A percentile compares a stretch with the other conserved stretches of the same genome.
These are phyloP conservation scores for Phrynosoma blainvillii DNA, from an alignment of 2,113 vertebrate species.

Conservation along the genomic window DNA sequence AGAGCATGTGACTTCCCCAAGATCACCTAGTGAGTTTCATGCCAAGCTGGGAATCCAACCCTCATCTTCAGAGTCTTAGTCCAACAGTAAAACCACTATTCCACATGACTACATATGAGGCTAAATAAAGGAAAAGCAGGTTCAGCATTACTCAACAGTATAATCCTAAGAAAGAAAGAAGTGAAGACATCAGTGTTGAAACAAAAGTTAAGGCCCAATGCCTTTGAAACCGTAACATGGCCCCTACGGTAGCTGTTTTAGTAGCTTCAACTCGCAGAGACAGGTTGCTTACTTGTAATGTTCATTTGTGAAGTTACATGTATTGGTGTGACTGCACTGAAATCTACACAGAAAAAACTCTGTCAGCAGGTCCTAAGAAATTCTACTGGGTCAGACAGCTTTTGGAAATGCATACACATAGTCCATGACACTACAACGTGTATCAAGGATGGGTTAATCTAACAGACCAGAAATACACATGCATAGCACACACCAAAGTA, in stretches of 20 bases:
- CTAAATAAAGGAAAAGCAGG: background rate
- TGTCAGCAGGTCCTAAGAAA: background rate
- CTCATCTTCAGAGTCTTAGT: no score
- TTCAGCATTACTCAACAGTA: background rate
- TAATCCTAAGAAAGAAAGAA: background rate
- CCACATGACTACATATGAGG: background rate
- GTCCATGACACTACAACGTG: background rate
- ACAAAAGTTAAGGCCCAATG: background rate
- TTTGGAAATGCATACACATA: background rate
- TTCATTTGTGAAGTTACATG: background rate
- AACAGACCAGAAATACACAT: background rate
- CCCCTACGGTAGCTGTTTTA: background rate
- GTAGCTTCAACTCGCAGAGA: background rate
- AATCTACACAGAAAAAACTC: background rate
- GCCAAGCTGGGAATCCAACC: no score
- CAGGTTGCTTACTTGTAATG: background rate
- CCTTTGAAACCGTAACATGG: background rate
- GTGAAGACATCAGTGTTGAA: background rate
- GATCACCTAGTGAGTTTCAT: no score
- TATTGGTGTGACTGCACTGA: background rate
- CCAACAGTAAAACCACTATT: no score
- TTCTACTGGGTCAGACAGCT: background rate
- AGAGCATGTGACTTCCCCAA: no score
- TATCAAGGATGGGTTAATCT: background rate
- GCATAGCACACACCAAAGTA: background rate